These are phyloP conservation scores for Asteroscopus sphinx DNA, from an alignment of 2,888 invertebrate genomes.

Conservation along the genomic window DNA sequence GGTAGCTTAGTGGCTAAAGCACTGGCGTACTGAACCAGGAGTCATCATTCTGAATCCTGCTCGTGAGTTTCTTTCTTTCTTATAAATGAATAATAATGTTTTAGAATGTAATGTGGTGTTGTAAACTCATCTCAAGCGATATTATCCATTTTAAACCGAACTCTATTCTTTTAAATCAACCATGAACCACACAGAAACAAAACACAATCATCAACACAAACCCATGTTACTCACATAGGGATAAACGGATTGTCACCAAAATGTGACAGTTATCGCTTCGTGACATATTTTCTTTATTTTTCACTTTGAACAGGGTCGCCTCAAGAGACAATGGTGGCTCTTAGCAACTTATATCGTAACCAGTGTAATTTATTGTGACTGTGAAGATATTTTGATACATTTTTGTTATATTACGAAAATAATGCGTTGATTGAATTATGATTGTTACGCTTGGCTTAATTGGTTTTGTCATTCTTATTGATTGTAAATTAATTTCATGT, in stretches of 20 bases:
- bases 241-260: constrained; percentile 56
- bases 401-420: constrained; percentile 22
- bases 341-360: constrained; percentile 23
- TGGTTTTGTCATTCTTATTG: not conserved
- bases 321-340: constrained; percentile 31
- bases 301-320: constrained; percentile 52
- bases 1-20: too few species aligned
- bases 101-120: too few species aligned
- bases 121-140: too few species aligned
- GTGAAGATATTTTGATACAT: not conserved
- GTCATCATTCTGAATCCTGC: too few species aligned
- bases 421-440: constrained; percentile 19
- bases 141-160: constrained; percentile 3
- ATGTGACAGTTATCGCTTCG: constrained; percentile 52
- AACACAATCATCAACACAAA: constrained; percentile 42
- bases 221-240: constrained; percentile 36
- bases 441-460: constrained; percentile 13
- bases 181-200: constrained; percentile 21
- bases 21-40: too few species aligned
- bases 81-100: too few species aligned
- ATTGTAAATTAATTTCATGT: not conserved
- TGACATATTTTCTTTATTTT: constrained; percentile 57
- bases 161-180: too few species aligned
- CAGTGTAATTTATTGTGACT: constrained; percentile 29
- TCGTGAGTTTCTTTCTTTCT: too few species aligned